These are phyloP conservation scores for Ivindomyrus marchei DNA, from an alignment of 2,113 vertebrate genomes.

Conservation along the genomic window DNA sequence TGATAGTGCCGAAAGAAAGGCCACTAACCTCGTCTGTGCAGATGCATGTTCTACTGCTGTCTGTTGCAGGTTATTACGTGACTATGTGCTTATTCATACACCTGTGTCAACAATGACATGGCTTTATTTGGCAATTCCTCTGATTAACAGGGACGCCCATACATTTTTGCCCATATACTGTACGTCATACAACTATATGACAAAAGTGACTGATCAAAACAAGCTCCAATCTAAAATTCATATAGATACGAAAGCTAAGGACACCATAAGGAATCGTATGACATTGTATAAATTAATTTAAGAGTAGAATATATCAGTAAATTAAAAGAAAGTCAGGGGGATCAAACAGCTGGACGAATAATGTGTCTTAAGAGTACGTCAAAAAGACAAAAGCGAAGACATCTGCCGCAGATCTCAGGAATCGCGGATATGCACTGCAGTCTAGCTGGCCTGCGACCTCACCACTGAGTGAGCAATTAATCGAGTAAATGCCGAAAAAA, in stretches of 20 bases:
- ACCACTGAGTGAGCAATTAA: neutral
- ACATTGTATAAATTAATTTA: neutral
- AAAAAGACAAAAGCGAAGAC: neutral
- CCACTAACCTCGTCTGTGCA: neutral
- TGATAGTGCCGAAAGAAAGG: neutral
- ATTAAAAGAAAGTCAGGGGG: neutral
- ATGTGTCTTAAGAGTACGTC: neutral
- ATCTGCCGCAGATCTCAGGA: too few species aligned
- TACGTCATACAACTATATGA: neutral
- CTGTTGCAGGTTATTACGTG: neutral
- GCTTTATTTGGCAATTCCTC: neutral
- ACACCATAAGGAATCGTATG: neutral
- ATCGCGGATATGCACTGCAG: neutral
- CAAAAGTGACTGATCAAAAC: neutral
- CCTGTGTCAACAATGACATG: neutral
- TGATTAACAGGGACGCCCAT: neutral
- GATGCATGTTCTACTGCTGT: neutral
- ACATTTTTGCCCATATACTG: neutral
- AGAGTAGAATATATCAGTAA: neutral
- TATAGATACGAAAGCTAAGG: neutral
- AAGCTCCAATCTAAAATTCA: neutral
- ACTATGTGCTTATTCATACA: neutral
- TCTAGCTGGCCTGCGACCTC: neutral
- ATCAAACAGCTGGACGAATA: neutral
- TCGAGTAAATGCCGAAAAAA: neutral